Percentiles rank a stretch among this genome's conserved stretches.
Evolutionary conservation across 1,140 invertebrate species (phyloP).

Genomic region (Drosophila willistoni): DNA sequence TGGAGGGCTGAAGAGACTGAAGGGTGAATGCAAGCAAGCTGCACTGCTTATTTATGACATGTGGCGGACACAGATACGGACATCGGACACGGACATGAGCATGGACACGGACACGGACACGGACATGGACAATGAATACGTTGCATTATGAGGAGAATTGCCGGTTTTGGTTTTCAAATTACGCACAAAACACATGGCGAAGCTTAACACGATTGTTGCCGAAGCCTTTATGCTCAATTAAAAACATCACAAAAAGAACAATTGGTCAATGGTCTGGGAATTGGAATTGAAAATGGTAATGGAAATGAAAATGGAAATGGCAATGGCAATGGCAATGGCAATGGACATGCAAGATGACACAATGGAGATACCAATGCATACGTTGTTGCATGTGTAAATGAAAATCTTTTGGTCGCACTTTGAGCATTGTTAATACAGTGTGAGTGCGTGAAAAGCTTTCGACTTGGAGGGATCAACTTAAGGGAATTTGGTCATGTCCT

Average conservation of each 20-base stretch:
- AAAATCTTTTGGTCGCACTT: neutral
- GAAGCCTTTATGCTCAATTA: slow-evolving; percentile 51
- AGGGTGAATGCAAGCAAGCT: slow-evolving; percentile 28
- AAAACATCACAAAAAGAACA: slow-evolving; percentile 25
- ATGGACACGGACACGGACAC: slow-evolving; percentile 24
- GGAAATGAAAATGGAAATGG: neutral
- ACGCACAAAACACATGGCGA: slow-evolving; percentile 65
- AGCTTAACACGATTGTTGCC: slow-evolving; percentile 52
- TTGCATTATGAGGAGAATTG: slow-evolving; percentile 68
- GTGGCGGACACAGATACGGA: slow-evolving; percentile 31
- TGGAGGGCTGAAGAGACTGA: neutral
- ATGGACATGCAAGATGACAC: neutral
- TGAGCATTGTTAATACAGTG: slow-evolving; percentile 3
- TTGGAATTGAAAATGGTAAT: neutral
- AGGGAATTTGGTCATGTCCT: neutral
- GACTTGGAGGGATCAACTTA: neutral
- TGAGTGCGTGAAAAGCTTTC: neutral
- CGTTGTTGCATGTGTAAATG: neutral
- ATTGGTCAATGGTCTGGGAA: slow-evolving; percentile 9
- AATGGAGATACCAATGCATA: neutral
- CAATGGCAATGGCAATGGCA: neutral
- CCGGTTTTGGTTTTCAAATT: slow-evolving; percentile 67
- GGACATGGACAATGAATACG: slow-evolving; percentile 36
- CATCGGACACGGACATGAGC: neutral
- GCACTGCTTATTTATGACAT: slow-evolving; percentile 77